Percentiles rank a stretch among this genome's conserved stretches.
Conservation (phyloP, 2,797 vertebrate genomes). For the Odontamblyopus rebecca region DNA sequence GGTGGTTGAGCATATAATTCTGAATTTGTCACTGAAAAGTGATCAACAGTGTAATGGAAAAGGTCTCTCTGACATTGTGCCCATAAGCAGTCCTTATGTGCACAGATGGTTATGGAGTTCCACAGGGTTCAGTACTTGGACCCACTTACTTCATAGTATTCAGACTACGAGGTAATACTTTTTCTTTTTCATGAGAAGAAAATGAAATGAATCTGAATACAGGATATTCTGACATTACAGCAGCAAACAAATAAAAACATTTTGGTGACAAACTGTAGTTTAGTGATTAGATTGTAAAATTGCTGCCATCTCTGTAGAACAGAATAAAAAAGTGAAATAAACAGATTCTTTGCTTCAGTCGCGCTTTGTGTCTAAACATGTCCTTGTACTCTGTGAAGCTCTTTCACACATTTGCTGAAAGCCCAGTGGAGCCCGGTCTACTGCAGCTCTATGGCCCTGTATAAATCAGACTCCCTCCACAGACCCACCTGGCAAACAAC, state of each 20-base stretch:
- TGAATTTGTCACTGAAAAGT: background rate
- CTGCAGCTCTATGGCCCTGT: constrained; percentile 34
- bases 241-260: no score
- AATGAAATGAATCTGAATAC: background rate
- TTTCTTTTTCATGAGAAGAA: background rate
- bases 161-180: background rate
- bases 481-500: constrained; percentile 64
- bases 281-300: background rate
- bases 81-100: background rate
- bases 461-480: constrained; percentile 71
- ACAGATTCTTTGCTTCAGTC: background rate
- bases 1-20: no score
- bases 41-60: background rate
- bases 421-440: constrained; percentile 48
- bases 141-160: background rate
- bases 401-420: constrained; percentile 27
- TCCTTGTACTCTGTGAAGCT: background rate
- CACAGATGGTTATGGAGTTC: background rate
- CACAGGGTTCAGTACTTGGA: background rate
- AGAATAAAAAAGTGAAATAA: background rate
- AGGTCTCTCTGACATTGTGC: background rate
- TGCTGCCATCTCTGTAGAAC: background rate
- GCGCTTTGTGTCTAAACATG: background rate
- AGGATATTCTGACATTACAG: background rate
- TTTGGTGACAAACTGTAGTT: background rate